A percentile compares a stretch with the other conserved stretches of the same genome.
These are phyloP conservation scores for Machaerirhynchus nigripectus DNA, from an alignment of 2,113 vertebrate species.

Conservation along the genomic window DNA sequence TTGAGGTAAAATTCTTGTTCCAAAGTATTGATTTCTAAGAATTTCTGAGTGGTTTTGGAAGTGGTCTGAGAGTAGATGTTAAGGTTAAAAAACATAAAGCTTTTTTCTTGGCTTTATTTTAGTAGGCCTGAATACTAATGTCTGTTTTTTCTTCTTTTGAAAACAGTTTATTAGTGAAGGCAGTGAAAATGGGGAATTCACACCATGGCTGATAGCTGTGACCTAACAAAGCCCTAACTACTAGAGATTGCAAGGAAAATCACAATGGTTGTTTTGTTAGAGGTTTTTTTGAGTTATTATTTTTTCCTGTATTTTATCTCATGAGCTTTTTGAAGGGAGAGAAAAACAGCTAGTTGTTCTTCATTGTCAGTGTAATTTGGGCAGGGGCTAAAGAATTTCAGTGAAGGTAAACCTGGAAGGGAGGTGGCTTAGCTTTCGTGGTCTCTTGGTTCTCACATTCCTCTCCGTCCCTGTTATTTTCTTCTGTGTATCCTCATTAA, in stretches of 20 bases:
- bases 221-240: background rate
- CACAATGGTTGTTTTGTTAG: no score
- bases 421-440: background rate
- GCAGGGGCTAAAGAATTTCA: background rate
- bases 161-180: background rate
- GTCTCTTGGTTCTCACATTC: background rate
- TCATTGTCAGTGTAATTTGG: background rate
- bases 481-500: background rate
- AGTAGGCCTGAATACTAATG: background rate
- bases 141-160: background rate
- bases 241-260: background rate
- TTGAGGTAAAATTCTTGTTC: background rate
- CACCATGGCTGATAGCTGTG: background rate
- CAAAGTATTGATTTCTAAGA: background rate
- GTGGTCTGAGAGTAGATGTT: background rate
- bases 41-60: background rate
- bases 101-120: background rate
- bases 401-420: background rate
- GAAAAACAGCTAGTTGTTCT: background rate
- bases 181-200: background rate
- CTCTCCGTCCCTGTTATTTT: rapidly evolving
- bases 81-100: background rate
- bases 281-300: rapidly evolving
- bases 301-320: background rate
- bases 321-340: background rate